Percentiles rank a stretch among this genome's conserved stretches.
Conservation (phyloP, 2,888 invertebrate genomes). For the Drosophila anomelani region DNA sequence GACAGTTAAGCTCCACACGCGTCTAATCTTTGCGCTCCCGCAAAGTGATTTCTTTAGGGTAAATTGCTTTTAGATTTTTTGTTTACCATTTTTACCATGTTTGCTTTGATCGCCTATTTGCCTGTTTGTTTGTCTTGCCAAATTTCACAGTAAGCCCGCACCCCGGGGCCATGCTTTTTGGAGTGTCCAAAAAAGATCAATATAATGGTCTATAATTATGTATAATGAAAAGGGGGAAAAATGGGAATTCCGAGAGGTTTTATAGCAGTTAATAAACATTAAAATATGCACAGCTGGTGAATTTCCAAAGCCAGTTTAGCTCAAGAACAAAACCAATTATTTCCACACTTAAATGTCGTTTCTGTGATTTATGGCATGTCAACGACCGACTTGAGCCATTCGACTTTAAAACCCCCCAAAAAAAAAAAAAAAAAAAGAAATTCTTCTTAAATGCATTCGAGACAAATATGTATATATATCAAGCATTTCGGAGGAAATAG, state of each 20-base stretch:
- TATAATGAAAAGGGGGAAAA: constrained; percentile 29
- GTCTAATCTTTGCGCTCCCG: constrained; percentile 22
- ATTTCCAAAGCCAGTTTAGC: constrained; percentile 8
- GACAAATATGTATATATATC: not conserved
- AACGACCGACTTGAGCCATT: not conserved
- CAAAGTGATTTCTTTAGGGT: not conserved
- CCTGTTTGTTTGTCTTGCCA: constrained; percentile 34
- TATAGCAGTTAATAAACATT: constrained; percentile 36
- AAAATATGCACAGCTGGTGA: constrained; percentile 26
- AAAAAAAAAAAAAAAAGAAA: not conserved
- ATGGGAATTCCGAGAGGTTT: constrained; percentile 21
- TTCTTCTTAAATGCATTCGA: constrained; percentile 10
- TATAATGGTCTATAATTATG: constrained; percentile 64
- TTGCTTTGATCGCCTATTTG: constrained; percentile 39
- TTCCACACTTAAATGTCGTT: constrained; percentile 6
- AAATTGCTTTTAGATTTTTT: constrained; percentile 3
- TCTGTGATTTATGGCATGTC: constrained; percentile 18
- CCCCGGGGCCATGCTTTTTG: constrained; percentile 6
- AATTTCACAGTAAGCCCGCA: constrained; percentile 22
- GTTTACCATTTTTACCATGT: constrained; percentile 10
- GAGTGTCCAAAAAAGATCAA: constrained; percentile 34
- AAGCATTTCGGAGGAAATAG: not conserved
- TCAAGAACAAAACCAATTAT: constrained; percentile 17
- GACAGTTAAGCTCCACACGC: constrained; percentile 28
- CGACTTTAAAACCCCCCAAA: constrained; percentile 8